These are phyloP conservation scores for Sacculina carcini DNA, from an alignment of 2,888 invertebrate species.

Conservation along the genomic window DNA sequence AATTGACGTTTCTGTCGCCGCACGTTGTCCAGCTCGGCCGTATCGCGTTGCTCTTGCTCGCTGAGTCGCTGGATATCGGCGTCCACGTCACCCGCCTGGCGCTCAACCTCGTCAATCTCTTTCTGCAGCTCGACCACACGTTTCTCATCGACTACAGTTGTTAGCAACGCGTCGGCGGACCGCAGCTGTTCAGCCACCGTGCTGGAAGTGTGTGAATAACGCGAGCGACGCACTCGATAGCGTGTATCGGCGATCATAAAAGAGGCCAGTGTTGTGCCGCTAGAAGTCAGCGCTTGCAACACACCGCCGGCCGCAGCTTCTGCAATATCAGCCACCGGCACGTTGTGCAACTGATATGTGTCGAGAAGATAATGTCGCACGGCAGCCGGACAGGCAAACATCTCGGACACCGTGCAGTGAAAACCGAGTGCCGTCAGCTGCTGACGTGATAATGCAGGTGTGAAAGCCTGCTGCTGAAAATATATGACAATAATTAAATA, in stretches of 20 bases:
- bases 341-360: slow-evolving; percentile 7
- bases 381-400: slow-evolving; percentile 10
- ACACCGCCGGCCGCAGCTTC: neutral
- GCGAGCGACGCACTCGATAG: neutral
- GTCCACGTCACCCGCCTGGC: neutral
- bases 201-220: neutral
- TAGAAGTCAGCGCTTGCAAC: neutral
- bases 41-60: no score
- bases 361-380: slow-evolving; percentile 9
- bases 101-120: neutral
- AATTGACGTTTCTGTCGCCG: neutral
- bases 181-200: neutral
- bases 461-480: neutral
- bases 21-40: neutral
- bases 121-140: neutral
- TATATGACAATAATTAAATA: no score
- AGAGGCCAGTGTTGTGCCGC: neutral
- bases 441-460: neutral
- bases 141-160: neutral
- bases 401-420: neutral
- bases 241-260: neutral
- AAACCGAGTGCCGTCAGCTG: neutral
- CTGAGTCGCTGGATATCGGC: no score
- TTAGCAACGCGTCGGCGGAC: neutral
- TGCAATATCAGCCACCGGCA: slow-evolving; percentile 8